Evolutionary conservation across 2,113 vertebrate species (phyloP).

Genomic region (Platysternon megacephalum): DNA sequence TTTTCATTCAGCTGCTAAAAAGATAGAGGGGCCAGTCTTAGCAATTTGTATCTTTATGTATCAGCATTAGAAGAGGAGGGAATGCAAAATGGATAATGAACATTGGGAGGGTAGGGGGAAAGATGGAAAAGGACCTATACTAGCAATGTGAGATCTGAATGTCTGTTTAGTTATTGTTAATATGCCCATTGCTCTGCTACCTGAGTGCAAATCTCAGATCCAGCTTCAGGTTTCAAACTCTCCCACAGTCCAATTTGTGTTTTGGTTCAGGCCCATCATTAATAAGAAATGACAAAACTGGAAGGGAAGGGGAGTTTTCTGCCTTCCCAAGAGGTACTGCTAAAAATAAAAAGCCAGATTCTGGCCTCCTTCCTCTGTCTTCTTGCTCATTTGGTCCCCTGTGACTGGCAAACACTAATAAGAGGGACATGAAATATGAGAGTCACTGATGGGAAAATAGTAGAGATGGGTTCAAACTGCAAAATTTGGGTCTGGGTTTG

Average conservation of each 20-base stretch:
- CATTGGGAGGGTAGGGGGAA: neutral
- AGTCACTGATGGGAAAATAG: neutral
- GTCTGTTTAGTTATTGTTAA: neutral
- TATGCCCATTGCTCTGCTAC: neutral
- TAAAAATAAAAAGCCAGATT: neutral
- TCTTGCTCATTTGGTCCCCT: neutral
- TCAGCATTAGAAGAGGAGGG: rapidly evolving
- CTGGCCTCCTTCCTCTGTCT: neutral
- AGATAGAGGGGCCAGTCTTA: neutral
- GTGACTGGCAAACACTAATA: neutral
- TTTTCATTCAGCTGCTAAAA: neutral
- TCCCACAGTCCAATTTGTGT: neutral
- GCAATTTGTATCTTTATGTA: no score
- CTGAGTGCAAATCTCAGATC: neutral
- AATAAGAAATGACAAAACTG: neutral
- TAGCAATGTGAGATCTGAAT: neutral
- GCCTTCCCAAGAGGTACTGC: neutral
- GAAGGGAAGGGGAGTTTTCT: neutral
- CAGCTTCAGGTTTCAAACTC: neutral
- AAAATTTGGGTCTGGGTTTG: neutral
- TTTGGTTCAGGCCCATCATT: neutral
- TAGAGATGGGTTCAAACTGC: neutral
- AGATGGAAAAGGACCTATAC: neutral
- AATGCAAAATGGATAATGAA: neutral
- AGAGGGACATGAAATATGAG: neutral